Evolutionary conservation across 2,113 vertebrate genomes (phyloP).

Genomic region (Anguilla japonica): DNA sequence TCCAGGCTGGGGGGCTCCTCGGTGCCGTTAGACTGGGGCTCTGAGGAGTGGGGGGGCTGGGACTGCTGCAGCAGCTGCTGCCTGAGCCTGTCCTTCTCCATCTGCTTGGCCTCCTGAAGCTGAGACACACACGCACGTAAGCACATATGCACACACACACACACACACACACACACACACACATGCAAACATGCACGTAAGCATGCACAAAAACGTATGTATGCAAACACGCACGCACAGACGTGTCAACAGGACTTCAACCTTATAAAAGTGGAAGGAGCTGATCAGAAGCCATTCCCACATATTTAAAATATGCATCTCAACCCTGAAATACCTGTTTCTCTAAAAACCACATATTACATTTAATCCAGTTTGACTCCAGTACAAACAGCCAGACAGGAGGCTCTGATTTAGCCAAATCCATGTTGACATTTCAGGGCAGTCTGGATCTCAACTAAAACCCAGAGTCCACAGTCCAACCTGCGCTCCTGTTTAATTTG

Average conservation of each 20-base stretch:
- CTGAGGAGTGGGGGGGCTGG: conserved; percentile 77
- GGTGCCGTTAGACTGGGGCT: conserved; percentile 81
- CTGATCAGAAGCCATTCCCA: too few relatives aligned
- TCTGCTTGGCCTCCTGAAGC: conserved; percentile 97
- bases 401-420: too few relatives aligned
- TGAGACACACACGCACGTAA: conserved; percentile 43
- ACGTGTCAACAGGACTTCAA: conserved; percentile 16
- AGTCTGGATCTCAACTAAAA: too few relatives aligned
- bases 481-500: too few relatives aligned
- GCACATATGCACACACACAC: neutral
- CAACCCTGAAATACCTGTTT: too few relatives aligned
- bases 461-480: too few relatives aligned
- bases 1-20: conserved; percentile 24
- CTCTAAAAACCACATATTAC: too few relatives aligned
- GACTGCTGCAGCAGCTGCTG: conserved; percentile 81
- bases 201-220: neutral
- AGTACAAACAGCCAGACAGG: too few relatives aligned
- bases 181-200: neutral
- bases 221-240: conserved; percentile 20
- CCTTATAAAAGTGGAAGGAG: too few relatives aligned
- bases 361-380: too few relatives aligned
- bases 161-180: conserved; percentile 25
- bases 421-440: too few relatives aligned
- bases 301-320: too few relatives aligned
- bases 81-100: conserved; percentile 91